Conservation (phyloP, 2,888 invertebrate genomes). For the Andrena minutula region DNA sequence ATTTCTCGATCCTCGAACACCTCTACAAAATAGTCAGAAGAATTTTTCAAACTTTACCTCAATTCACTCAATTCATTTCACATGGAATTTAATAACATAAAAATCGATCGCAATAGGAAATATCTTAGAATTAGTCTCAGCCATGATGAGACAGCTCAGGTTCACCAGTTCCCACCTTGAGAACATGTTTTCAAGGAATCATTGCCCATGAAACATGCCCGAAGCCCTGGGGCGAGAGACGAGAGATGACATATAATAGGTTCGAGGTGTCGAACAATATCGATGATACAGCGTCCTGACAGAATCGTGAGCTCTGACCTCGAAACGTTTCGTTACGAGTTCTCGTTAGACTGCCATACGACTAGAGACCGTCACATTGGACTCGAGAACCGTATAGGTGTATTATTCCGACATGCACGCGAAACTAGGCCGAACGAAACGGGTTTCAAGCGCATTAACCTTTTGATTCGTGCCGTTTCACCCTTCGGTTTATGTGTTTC, state of each 20-base stretch:
- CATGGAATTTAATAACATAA: no score
- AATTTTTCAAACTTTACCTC: no score
- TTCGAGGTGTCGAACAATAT: conserved; percentile 19
- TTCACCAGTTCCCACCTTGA: no score
- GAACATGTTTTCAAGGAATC: no score
- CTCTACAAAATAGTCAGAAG: no score
- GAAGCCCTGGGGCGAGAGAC: no score
- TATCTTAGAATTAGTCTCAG: no score
- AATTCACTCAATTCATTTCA: no score
- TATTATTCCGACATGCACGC: conserved; percentile 8
- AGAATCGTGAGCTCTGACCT: conserved; percentile 44
- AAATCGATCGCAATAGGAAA: no score
- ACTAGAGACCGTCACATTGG: conserved; percentile 45
- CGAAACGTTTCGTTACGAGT: conserved; percentile 43
- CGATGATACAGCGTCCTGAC: conserved; percentile 24
- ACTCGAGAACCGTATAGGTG: conserved; percentile 27
- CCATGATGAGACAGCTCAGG: no score
- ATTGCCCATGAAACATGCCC: no score
- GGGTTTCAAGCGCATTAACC: conserved; percentile 52
- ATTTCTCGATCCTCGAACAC: no score
- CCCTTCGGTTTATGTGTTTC: conserved; percentile 33
- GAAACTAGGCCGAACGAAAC: conserved; percentile 63
- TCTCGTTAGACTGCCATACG: conserved; percentile 44
- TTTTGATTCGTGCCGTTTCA: conserved; percentile 54
- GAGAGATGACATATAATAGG: conserved; percentile 13